These are phyloP conservation scores for Redunca redunca DNA, from an alignment of 2,113 vertebrate species.

Conservation along the genomic window DNA sequence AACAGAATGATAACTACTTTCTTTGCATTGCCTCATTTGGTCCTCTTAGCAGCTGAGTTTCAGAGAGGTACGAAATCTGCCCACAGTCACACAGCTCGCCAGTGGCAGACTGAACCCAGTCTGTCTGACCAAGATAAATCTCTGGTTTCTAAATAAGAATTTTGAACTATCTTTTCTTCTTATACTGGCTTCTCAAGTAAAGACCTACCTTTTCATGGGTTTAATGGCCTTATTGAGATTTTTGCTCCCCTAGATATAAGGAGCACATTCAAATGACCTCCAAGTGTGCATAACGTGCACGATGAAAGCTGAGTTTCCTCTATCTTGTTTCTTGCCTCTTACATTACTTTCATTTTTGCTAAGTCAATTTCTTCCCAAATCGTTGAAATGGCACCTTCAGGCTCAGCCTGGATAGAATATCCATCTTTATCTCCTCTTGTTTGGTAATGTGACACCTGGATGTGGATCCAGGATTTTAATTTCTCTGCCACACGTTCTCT, in stretches of 20 bases:
- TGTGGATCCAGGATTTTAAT: conserved; percentile 43
- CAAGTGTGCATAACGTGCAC: background rate
- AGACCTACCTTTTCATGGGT: background rate
- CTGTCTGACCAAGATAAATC: background rate
- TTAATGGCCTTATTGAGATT: background rate
- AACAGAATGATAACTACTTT: background rate
- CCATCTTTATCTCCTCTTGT: conserved; percentile 57
- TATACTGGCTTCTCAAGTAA: background rate
- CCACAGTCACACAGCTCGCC: background rate
- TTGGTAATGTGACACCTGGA: conserved; percentile 50
- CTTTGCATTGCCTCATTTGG: background rate
- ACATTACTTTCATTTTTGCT: conserved; percentile 66
- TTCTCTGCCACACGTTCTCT: conserved; percentile 26
- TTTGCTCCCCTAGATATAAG: background rate
- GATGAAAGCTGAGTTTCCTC: conserved; percentile 64
- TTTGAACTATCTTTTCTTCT: background rate
- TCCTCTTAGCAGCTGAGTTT: background rate
- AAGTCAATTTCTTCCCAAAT: conserved; percentile 65
- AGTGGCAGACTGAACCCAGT: background rate
- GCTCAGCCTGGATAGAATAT: conserved; percentile 39
- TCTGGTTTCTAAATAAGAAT: conserved; percentile 22
- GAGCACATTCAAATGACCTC: conserved; percentile 32
- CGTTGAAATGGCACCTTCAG: conserved; percentile 45
- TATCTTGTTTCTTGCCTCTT: conserved; percentile 62
- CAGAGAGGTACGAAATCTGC: background rate